phyloP scores from a whole-genome alignment of 2,113 vertebrate genomes.

The Anser cygnoides region DNA sequence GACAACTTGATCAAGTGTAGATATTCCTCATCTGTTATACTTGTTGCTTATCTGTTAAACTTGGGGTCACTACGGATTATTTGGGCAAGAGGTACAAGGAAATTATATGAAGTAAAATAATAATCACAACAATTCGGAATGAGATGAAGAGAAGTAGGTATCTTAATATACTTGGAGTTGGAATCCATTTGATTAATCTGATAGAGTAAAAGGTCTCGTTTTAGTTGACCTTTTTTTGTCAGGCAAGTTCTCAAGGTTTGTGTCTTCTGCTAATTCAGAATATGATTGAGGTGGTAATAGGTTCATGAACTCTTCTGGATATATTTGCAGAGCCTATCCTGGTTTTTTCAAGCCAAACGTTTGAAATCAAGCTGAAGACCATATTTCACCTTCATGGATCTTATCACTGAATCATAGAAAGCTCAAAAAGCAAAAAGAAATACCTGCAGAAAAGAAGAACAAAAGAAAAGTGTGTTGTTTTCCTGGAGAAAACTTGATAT shows the following conservation, averaged over 20 bases:
- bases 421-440: neutral
- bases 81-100: neutral
- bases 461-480: neutral
- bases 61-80: neutral
- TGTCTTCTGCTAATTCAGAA: neutral
- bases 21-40: neutral
- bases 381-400: neutral
- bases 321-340: slow-evolving; percentile 25
- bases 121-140: neutral
- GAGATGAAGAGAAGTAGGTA: neutral
- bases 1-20: neutral
- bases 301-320: neutral
- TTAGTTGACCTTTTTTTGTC: neutral
- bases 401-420: neutral
- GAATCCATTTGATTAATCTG: neutral
- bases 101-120: neutral
- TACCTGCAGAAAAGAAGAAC: neutral
- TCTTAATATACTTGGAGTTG: neutral
- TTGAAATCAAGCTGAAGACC: neutral
- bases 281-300: neutral
- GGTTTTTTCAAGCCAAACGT: slow-evolving; percentile 17
- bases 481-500: neutral
- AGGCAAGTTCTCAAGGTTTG: neutral
- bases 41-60: neutral
- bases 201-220: neutral